Conservation (phyloP, 2,113 vertebrate species). For the Oreochromis tanganicae region DNA sequence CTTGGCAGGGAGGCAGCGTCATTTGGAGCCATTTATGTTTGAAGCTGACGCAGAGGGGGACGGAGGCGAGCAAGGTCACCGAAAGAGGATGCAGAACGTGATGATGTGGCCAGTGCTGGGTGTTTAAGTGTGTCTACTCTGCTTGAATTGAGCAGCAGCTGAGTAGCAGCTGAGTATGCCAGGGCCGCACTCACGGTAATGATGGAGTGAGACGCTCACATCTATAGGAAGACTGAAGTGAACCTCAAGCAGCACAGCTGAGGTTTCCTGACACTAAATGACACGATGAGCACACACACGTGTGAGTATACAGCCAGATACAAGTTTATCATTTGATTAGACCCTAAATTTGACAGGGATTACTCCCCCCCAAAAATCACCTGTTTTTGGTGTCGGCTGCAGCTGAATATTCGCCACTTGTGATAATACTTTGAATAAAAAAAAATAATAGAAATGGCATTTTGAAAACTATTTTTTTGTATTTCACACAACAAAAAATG, state of each 20-base stretch:
- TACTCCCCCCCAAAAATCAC: neutral
- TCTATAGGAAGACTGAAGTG: neutral
- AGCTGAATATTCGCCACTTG: neutral
- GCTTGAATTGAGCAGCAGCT: constrained; percentile 27
- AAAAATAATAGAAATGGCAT: neutral
- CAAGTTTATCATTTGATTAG: neutral
- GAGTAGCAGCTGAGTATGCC: constrained; percentile 9
- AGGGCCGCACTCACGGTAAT: constrained; percentile 31
- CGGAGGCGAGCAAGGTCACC: constrained; percentile 45
- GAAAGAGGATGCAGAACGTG: constrained; percentile 49
- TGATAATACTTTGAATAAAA: neutral
- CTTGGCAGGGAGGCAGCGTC: constrained; percentile 27
- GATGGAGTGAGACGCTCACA: neutral
- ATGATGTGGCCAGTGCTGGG: constrained; percentile 24
- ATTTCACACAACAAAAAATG: neutral
- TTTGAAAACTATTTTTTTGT: neutral
- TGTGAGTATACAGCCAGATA: neutral
- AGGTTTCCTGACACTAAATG: neutral
- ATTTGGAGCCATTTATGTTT: constrained; percentile 58
- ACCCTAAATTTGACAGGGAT: neutral
- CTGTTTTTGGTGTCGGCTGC: neutral
- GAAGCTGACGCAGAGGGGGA: constrained; percentile 31
- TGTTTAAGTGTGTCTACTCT: constrained; percentile 40
- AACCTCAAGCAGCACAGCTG: neutral
- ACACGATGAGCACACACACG: neutral